Percentiles rank a stretch among this genome's conserved stretches.
Evolutionary conservation across 1,140 invertebrate species (phyloP).

Genomic region (Drosophila orena): DNA sequence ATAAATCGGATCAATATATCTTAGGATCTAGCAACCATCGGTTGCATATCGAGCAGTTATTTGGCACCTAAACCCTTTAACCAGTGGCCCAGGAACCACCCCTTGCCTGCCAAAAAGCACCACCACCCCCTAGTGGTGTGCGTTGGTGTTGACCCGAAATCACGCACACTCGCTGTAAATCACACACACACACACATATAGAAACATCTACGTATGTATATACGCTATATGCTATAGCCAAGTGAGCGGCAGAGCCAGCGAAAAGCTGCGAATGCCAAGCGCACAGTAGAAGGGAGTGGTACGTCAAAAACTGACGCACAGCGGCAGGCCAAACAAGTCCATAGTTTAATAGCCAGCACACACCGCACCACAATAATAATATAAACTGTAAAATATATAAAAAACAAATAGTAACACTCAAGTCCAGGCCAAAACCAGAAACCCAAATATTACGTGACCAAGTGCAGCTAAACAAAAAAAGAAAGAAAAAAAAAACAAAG

Average conservation of each 20-base stretch:
- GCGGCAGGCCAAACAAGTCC: slow-evolving; percentile 76
- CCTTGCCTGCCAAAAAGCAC: slow-evolving; percentile 12
- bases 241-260: slow-evolving; percentile 55
- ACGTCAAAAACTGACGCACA: slow-evolving; percentile 85
- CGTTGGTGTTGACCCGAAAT: slow-evolving; percentile 76
- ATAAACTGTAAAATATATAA: slow-evolving; percentile 61
- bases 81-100: slow-evolving; percentile 12
- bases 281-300: slow-evolving; percentile 84
- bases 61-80: slow-evolving; percentile 11
- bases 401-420: slow-evolving; percentile 36
- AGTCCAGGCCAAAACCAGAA: slow-evolving; percentile 8
- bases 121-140: slow-evolving; percentile 38
- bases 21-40: neutral
- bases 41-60: neutral
- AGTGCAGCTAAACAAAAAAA: slow-evolving; percentile 36
- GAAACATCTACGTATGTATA: neutral
- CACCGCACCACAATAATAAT: slow-evolving; percentile 42
- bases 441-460: slow-evolving; percentile 18
- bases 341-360: slow-evolving; percentile 58
- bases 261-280: slow-evolving; percentile 76
- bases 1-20: slow-evolving; percentile 10
- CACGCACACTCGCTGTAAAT: slow-evolving; percentile 82
- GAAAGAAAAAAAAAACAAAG: slow-evolving; percentile 5
- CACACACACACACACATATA: slow-evolving; percentile 56
- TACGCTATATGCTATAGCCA: slow-evolving; percentile 45